Evolutionary conservation across 1,140 invertebrate species (phyloP).

Genomic region (Drosophila pseudoobscura): DNA sequence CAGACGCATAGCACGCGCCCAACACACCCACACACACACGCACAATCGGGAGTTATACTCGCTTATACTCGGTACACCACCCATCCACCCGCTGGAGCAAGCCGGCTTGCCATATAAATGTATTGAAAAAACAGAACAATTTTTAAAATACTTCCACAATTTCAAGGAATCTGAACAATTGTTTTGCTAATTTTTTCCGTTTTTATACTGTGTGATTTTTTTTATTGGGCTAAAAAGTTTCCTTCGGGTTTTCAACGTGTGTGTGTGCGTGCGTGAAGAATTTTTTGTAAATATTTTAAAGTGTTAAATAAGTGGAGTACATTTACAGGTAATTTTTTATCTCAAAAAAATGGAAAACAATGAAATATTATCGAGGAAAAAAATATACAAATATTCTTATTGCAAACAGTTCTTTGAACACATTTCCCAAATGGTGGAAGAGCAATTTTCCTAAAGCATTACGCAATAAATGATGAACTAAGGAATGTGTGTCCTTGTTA

Average conservation of each 20-base stretch:
- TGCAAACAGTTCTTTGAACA: too few relatives aligned
- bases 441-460: too few relatives aligned
- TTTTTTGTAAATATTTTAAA: conserved; percentile 8
- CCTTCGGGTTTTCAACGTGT: neutral
- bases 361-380: conserved; percentile 9
- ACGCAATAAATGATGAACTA: too few relatives aligned
- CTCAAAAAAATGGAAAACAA: neutral
- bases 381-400: too few relatives aligned
- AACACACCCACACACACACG: conserved; percentile 26
- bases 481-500: too few relatives aligned
- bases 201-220: too few relatives aligned
- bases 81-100: conserved; percentile 7
- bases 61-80: conserved; percentile 2
- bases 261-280: conserved; percentile 14
- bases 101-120: conserved; percentile 24
- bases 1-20: conserved; percentile 76
- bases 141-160: too few relatives aligned
- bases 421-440: too few relatives aligned
- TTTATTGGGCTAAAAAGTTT: too few relatives aligned
- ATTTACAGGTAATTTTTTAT: conserved; percentile 35
- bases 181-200: too few relatives aligned
- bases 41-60: neutral
- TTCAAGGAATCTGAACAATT: too few relatives aligned
- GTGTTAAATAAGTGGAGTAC: conserved; percentile 12
- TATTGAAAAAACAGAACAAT: too few relatives aligned